Percentiles rank a stretch among this genome's conserved stretches.
Evolutionary conservation across 2,888 invertebrate species (phyloP).

Genomic region (Drosophila lacicola): DNA sequence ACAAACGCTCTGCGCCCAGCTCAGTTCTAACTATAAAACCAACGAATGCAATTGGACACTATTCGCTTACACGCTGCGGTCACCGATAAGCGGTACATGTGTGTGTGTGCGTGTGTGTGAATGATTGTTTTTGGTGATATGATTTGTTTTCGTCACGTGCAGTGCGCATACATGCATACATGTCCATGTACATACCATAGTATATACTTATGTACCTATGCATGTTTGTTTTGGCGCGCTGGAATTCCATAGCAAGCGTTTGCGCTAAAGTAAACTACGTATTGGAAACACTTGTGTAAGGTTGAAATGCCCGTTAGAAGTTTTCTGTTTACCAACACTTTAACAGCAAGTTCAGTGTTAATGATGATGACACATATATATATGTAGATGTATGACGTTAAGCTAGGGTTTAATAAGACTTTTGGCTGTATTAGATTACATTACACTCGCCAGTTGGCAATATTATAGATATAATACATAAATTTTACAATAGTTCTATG

Average conservation of each 20-base stretch:
- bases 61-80: slow-evolving; percentile 47
- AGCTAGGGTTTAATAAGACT: no score
- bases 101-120: slow-evolving; percentile 6
- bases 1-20: slow-evolving; percentile 21
- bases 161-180: slow-evolving; percentile 20
- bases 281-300: slow-evolving; percentile 6
- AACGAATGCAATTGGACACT: slow-evolving; percentile 38
- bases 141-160: slow-evolving; percentile 59
- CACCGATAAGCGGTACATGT: slow-evolving; percentile 49
- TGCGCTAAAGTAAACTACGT: slow-evolving; percentile 11
- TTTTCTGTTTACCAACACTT: slow-evolving; percentile 11
- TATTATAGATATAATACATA: no score
- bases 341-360: neutral
- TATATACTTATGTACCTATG: slow-evolving; percentile 3
- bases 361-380: neutral
- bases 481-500: no score
- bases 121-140: slow-evolving; percentile 47
- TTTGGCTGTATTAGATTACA: no score
- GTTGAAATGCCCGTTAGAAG: slow-evolving; percentile 18
- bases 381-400: no score
- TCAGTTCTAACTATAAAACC: slow-evolving; percentile 23
- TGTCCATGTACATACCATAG: neutral
- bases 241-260: slow-evolving; percentile 17
- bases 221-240: slow-evolving; percentile 52
- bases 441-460: no score